Evolutionary conservation across 2,888 invertebrate species (phyloP), one percentile per base, ranked within the genome.

Genomic region (Ophion costatus): DNA sequence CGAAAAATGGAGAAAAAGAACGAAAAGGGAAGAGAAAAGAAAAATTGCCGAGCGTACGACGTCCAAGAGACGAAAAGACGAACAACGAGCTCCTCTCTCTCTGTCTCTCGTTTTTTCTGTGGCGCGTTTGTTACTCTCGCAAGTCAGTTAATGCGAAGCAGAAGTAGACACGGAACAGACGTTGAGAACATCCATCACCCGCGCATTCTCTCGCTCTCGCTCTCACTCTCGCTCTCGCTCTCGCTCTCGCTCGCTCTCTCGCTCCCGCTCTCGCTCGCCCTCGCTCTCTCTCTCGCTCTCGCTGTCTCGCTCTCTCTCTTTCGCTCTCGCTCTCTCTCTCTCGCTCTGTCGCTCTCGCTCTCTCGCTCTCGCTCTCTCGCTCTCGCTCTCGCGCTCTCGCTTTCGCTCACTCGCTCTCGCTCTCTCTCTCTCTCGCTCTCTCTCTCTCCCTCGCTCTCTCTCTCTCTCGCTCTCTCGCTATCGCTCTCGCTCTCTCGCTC

Each of bases 101-200:
- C 42, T 42, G 6, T 59, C 63, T 24, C 42, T 78, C 61, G 63
- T 14, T 45, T 14, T 45, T 3, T 14, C 10, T 11, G 14, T 45
- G 11, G 14, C 51, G 78, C 74, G 64, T 81, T 64, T 73, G 82
- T 84, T 75, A 81, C 76, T 82, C 89, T 90, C 91, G 91, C 89
- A 90, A 90, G 91, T 89, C 91, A 90, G 91, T 92, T 85, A 93
- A 93, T 92, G 91, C 93, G 89, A 92, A 91, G 91, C 92, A 81
- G 78, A 81, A 80, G 86, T 84, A 93, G 93, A 93, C 93, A 91
- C 91, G 90, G 88, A 91, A 90, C 92, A 93, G 92, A 93, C 93
- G 92, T 90, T 93, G 93, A 93, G 93, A 93, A 92, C 93, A 93
- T 93, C 93, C 93, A 93, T 93, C 93, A 93, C 92, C 90, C 90